These are phyloP conservation scores for Allolobophora icterica DNA, from an alignment of 2,888 invertebrate genomes.

Conservation along the genomic window DNA sequence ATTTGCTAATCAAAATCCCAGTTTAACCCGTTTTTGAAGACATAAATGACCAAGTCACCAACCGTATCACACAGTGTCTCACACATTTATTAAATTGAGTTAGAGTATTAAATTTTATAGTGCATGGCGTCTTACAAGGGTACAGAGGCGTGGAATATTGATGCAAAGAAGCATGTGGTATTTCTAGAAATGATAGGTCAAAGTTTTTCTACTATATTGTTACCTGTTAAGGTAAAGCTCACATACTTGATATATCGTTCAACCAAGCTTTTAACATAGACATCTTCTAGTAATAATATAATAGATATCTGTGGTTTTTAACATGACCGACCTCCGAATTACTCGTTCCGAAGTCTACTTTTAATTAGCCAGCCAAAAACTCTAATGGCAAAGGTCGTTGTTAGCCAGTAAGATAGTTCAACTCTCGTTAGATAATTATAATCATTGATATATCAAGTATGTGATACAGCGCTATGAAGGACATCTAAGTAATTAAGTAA, in stretches of 20 bases:
- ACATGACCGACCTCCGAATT: not conserved
- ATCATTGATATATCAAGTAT: too few species aligned
- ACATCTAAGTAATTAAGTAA: too few species aligned
- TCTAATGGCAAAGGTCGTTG: not conserved
- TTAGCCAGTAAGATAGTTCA: not conserved
- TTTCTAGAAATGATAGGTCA: not conserved
- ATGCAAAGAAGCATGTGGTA: not conserved
- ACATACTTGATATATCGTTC: not conserved
- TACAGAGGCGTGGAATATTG: not conserved
- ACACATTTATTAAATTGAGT: not conserved
- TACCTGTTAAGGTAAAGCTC: not conserved
- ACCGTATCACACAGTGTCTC: too few species aligned
- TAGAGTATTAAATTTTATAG: not conserved
- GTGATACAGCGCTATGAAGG: too few species aligned
- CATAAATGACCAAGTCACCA: too few species aligned
- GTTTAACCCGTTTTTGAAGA: not conserved
- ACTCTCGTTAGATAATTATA: too few species aligned
- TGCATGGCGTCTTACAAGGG: slow-evolving; percentile 8
- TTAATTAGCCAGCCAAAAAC: not conserved
- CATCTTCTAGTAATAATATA: too few species aligned
- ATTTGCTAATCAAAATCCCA: not conserved
- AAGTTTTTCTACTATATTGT: not conserved
- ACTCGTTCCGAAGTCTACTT: not conserved
- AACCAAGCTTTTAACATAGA: not conserved
- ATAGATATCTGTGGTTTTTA: too few species aligned